phyloP scores from a whole-genome alignment of 2,797 vertebrate genomes.

The Rhinoraja longicauda region DNA sequence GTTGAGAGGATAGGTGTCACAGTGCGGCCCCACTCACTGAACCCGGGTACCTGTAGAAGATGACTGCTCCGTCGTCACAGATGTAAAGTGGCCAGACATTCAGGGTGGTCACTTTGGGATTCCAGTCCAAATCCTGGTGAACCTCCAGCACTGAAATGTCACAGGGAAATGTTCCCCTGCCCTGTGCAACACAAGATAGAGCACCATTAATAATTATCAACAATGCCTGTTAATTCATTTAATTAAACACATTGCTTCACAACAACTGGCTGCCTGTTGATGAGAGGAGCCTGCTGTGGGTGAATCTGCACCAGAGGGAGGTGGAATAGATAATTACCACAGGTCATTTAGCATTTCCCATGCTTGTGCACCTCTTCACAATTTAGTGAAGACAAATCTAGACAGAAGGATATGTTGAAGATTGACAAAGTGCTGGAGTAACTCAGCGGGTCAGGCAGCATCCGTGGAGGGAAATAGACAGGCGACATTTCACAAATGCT shows the following conservation, averaged over 20 bases:
- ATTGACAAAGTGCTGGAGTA: too few species aligned
- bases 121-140: slow-evolving; percentile 98
- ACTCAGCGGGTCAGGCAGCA: too few species aligned
- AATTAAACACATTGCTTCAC: background rate
- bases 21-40: background rate
- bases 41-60: slow-evolving; percentile 87
- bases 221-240: background rate
- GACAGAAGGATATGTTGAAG: too few species aligned
- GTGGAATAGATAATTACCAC: background rate
- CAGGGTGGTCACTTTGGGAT: slow-evolving; percentile 92
- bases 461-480: too few species aligned
- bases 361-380: background rate
- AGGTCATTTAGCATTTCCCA: background rate
- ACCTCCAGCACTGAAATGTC: slow-evolving; percentile 97
- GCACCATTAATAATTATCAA: background rate
- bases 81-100: slow-evolving; percentile 99
- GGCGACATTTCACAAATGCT: too few species aligned
- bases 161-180: slow-evolving; percentile 98
- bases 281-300: background rate
- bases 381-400: too few species aligned
- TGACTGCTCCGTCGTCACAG: slow-evolving; percentile 95
- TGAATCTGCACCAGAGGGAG: too few species aligned
- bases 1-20: too few species aligned
- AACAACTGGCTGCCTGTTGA: background rate
- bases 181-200: slow-evolving; percentile 58